Evolutionary conservation across 1,140 invertebrate genomes (phyloP).

Genomic region (Drosophila eugracilis): DNA sequence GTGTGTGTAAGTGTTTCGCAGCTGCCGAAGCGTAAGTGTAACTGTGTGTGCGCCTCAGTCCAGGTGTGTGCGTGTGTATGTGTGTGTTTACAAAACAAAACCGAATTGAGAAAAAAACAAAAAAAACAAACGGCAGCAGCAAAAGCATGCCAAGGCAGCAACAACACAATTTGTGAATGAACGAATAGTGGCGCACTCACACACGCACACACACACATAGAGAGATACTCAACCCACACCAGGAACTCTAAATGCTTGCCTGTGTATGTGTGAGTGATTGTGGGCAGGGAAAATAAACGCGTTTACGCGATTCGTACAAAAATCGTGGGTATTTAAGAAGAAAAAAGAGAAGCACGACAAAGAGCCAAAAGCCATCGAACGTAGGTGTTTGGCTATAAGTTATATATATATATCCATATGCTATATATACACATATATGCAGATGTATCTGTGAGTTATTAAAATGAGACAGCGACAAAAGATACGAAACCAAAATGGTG

Average conservation of each 20-base stretch:
- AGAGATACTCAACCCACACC: slow-evolving; percentile 11
- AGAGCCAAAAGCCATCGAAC: slow-evolving; percentile 37
- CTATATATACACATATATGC: slow-evolving; percentile 35
- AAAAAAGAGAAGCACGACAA: slow-evolving; percentile 41
- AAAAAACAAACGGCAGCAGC: slow-evolving; percentile 21
- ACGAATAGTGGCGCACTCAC: slow-evolving; percentile 77
- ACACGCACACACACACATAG: slow-evolving; percentile 36
- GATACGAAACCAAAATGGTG: slow-evolving; percentile 76
- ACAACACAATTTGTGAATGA: slow-evolving; percentile 79
- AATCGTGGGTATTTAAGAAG: slow-evolving; percentile 53
- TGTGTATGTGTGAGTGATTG: slow-evolving; percentile 68
- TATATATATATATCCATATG: slow-evolving; percentile 16
- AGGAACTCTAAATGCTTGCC: background rate
- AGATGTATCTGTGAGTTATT: slow-evolving; percentile 66
- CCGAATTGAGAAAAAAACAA: slow-evolving; percentile 50
- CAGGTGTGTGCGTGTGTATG: slow-evolving; percentile 38
- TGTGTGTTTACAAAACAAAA: slow-evolving; percentile 80
- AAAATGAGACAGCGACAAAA: slow-evolving; percentile 72
- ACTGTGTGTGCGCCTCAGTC: slow-evolving; percentile 33
- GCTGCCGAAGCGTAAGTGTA: slow-evolving; percentile 60
- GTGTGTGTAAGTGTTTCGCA: slow-evolving; percentile 45
- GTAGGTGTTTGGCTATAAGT: slow-evolving; percentile 59
- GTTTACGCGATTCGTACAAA: slow-evolving; percentile 85
- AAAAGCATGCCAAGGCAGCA: slow-evolving; percentile 65
- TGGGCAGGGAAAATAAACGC: slow-evolving; percentile 85